Percentiles rank a stretch among this genome's conserved stretches.
Conservation (phyloP, 2,888 invertebrate species). For the Drosophila prostipennis region DNA sequence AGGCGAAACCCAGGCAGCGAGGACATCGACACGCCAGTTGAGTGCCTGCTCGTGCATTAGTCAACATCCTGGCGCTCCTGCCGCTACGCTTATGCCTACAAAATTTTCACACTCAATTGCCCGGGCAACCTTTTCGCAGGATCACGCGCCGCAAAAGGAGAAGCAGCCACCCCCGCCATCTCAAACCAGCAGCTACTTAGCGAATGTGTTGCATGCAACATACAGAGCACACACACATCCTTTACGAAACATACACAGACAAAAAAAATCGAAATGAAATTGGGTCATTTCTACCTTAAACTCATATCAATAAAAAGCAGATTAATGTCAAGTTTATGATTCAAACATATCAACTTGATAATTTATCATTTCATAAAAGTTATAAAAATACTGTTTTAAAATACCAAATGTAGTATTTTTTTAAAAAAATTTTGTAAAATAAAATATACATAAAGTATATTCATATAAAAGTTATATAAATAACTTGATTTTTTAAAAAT, state of each 20-base stretch:
- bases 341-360: too few relatives aligned
- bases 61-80: constrained; percentile 42
- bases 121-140: constrained; percentile 72
- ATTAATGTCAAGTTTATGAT: too few relatives aligned
- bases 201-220: constrained; percentile 73
- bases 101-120: constrained; percentile 80
- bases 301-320: too few relatives aligned
- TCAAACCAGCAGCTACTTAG: constrained; percentile 62
- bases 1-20: not conserved
- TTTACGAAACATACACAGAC: not conserved
- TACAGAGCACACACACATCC: constrained; percentile 6
- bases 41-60: constrained; percentile 75
- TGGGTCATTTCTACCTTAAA: too few relatives aligned
- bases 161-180: constrained; percentile 21
- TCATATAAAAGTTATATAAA: too few relatives aligned
- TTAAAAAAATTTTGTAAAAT: too few relatives aligned
- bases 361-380: too few relatives aligned
- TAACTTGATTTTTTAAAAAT: too few relatives aligned
- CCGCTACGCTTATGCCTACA: constrained; percentile 55
- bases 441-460: too few relatives aligned
- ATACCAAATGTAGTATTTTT: too few relatives aligned
- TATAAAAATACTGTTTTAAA: too few relatives aligned
- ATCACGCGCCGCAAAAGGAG: constrained; percentile 62
- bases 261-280: too few relatives aligned
- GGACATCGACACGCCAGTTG: constrained; percentile 63